These are phyloP conservation scores for Aphaenogaster ashmeadi DNA, from an alignment of 1,140 invertebrate species.

Conservation along the genomic window DNA sequence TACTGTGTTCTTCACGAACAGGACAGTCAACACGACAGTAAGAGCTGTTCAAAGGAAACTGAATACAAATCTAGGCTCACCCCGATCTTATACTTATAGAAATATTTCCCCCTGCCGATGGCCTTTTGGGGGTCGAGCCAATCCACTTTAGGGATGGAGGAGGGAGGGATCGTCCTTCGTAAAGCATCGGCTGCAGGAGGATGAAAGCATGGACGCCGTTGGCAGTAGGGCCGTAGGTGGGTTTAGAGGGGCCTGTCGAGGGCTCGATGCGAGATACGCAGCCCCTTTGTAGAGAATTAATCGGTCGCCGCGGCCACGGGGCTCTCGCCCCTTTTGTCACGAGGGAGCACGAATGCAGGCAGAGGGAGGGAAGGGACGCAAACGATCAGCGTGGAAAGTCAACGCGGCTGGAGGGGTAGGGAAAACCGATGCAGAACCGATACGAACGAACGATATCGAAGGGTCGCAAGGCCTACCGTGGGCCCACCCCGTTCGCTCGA, in stretches of 20 bases:
- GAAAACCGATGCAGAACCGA: neutral
- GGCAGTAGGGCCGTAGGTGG: conserved; percentile 65
- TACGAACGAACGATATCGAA: conserved; percentile 40
- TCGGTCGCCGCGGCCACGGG: conserved; percentile 70
- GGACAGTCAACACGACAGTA: neutral
- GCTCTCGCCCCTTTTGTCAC: conserved; percentile 64
- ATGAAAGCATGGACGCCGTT: conserved; percentile 50
- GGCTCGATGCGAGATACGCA: conserved; percentile 69
- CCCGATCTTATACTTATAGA: conserved; percentile 69
- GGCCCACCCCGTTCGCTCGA: conserved; percentile 34
- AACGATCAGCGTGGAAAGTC: conserved; percentile 37
- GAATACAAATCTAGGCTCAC: conserved; percentile 42
- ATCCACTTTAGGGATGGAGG: conserved; percentile 47
- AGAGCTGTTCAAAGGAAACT: conserved; percentile 32
- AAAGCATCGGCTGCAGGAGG: conserved; percentile 24
- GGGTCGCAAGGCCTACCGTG: conserved; percentile 10
- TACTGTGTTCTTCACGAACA: neutral
- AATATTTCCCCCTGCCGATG: conserved; percentile 47
- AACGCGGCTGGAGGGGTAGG: neutral
- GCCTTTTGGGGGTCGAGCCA: conserved; percentile 48
- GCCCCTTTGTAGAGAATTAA: conserved; percentile 74
- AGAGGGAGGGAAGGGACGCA: neutral
- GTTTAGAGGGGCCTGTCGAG: conserved; percentile 72
- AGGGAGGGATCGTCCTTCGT: conserved; percentile 69
- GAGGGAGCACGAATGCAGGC: conserved; percentile 11